These are phyloP conservation scores for Tetropium fuscum DNA, from an alignment of 2,888 invertebrate species.

Conservation along the genomic window DNA sequence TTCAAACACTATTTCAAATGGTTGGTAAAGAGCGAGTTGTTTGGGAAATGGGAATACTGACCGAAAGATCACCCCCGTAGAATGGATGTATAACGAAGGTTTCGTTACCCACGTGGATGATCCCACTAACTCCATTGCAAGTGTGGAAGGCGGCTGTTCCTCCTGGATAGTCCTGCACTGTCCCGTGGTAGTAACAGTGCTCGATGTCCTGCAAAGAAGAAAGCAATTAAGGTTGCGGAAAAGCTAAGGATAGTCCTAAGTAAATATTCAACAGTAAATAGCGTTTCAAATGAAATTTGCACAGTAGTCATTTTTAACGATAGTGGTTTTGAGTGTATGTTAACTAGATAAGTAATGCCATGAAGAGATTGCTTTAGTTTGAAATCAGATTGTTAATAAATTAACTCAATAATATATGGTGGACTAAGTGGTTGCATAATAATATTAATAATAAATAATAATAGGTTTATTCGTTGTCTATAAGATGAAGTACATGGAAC, in stretches of 20 bases:
- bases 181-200: conserved; percentile 99
- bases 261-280: too few relatives aligned
- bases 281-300: too few relatives aligned
- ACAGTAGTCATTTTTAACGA: too few relatives aligned
- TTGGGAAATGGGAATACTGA: conserved; percentile 69
- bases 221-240: conserved; percentile 24
- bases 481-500: too few relatives aligned
- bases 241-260: not conserved
- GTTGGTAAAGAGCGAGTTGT: not conserved
- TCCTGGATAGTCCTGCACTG: conserved; percentile 96
- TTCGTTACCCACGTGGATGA: conserved; percentile 97
- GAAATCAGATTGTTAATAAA: too few relatives aligned
- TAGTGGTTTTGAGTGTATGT: too few relatives aligned
- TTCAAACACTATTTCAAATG: conserved; percentile 7
- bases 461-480: too few relatives aligned
- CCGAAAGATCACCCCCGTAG: conserved; percentile 96
- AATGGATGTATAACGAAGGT: conserved; percentile 98
- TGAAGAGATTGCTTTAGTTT: too few relatives aligned
- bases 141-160: conserved; percentile 98
- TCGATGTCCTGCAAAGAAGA: conserved; percentile 84
- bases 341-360: too few relatives aligned
- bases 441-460: too few relatives aligned
- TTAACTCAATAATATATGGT: too few relatives aligned
- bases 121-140: conserved; percentile 97
- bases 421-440: too few relatives aligned